These are phyloP conservation scores for Sinodicranocentrus sp. DNA, from an alignment of 2,888 invertebrate genomes.

Conservation along the genomic window DNA sequence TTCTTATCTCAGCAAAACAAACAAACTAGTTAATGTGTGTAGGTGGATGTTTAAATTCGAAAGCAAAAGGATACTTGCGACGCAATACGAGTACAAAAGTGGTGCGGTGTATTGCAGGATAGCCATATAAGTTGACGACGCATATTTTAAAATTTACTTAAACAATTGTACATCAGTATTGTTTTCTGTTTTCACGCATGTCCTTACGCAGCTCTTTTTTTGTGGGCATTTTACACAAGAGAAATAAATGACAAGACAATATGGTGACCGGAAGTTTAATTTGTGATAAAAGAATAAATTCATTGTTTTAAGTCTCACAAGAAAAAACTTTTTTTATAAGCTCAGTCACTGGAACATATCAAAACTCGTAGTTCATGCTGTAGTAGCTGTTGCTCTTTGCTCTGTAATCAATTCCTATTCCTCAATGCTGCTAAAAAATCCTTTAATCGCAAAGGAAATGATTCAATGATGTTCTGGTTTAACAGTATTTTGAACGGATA, in stretches of 20 bases:
- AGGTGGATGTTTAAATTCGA: not conserved
- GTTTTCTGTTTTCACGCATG: not conserved
- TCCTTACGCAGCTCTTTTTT: not conserved
- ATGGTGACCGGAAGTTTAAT: conserved; percentile 44
- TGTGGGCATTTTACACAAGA: not conserved
- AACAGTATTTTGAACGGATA: too few species aligned
- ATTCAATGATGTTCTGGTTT: too few species aligned
- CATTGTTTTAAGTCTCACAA: not conserved
- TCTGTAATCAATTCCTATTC: too few species aligned
- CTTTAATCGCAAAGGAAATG: too few species aligned
- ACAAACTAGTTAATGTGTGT: too few species aligned
- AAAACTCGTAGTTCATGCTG: too few species aligned
- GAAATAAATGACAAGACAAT: conserved; percentile 46
- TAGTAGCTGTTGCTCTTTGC: too few species aligned
- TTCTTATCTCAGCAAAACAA: too few species aligned
- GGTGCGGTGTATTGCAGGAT: not conserved
- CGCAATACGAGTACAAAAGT: too few species aligned
- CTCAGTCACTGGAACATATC: not conserved
- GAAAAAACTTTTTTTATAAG: not conserved
- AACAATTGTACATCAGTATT: not conserved
- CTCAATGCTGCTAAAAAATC: too few species aligned
- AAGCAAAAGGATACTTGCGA: not conserved
- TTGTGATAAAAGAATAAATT: not conserved
- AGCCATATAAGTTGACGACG: not conserved
- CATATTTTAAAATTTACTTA: not conserved